Evolutionary conservation across 2,113 vertebrate genomes (phyloP).

Genomic region (Mustela nigripes): DNA sequence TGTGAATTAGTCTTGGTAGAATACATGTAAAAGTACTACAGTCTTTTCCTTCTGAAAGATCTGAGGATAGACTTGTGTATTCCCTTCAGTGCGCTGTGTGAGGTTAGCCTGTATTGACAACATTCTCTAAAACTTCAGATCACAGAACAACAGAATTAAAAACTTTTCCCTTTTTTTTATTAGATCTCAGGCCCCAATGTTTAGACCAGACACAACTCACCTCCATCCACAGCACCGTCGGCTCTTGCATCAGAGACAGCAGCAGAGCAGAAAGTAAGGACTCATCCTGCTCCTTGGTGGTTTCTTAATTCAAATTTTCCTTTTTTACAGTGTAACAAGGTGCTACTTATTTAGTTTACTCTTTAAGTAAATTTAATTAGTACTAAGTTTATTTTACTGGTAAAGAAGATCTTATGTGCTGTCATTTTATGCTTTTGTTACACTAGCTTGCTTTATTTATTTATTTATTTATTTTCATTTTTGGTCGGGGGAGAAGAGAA

Average conservation of each 20-base stretch:
- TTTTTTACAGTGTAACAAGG: not conserved
- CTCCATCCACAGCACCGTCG: conserved; percentile 97
- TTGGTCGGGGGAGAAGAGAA: not conserved
- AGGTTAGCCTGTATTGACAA: not conserved
- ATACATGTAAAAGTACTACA: not conserved
- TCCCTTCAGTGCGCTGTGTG: not conserved
- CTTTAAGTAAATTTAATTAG: not conserved
- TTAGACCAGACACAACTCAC: conserved; percentile 96
- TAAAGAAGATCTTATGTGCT: not conserved
- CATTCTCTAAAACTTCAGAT: not conserved
- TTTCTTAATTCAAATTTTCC: not conserved
- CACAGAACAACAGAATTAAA: not conserved
- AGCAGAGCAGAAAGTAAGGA: conserved; percentile 92
- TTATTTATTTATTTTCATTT: not conserved
- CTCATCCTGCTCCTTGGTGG: too few relatives aligned
- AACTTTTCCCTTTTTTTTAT: not conserved
- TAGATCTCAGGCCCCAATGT: conserved; percentile 89
- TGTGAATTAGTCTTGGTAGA: conserved; percentile 1
- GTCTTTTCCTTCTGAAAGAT: not conserved
- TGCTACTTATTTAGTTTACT: not conserved
- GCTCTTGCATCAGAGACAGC: conserved; percentile 95
- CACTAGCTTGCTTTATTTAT: not conserved
- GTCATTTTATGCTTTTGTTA: not conserved
- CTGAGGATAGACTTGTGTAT: not conserved
- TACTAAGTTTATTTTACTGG: not conserved